Evolutionary conservation across 2,797 vertebrate genomes (phyloP).

Genomic region (Hoplostethus mediterraneus): DNA sequence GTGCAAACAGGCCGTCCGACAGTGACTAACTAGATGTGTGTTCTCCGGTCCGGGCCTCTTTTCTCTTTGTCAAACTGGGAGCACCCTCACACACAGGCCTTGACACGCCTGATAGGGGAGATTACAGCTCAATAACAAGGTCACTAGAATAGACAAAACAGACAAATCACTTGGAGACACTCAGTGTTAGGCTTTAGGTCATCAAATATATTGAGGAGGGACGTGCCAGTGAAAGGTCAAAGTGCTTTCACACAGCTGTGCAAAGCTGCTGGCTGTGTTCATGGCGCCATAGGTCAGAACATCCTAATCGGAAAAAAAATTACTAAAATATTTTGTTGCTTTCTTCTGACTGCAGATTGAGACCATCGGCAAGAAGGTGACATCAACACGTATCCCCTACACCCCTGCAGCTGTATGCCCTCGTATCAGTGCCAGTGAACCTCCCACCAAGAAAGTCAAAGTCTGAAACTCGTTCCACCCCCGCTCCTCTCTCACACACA

Average conservation of each 20-base stretch:
- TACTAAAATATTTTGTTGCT: not conserved
- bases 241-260: not conserved
- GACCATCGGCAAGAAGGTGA: conserved; percentile 97
- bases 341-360: conserved; percentile 87
- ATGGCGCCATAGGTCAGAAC: not conserved
- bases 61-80: too few species aligned
- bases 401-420: conserved; percentile 89
- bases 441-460: conserved; percentile 92
- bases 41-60: too few species aligned
- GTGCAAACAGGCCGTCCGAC: too few species aligned
- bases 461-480: conserved; percentile 74
- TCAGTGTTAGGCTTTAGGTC: too few species aligned
- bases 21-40: too few species aligned
- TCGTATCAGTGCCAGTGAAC: conserved; percentile 87
- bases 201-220: not conserved
- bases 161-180: too few species aligned
- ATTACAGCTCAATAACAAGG: too few species aligned
- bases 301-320: not conserved
- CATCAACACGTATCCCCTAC: conserved; percentile 91
- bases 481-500: not conserved
- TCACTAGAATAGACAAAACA: too few species aligned
- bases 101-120: too few species aligned
- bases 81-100: too few species aligned
- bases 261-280: not conserved
- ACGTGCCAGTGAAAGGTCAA: too few species aligned